These are phyloP conservation scores for Nymphalis polychloros DNA, from an alignment of 2,888 invertebrate species.

Conservation along the genomic window DNA sequence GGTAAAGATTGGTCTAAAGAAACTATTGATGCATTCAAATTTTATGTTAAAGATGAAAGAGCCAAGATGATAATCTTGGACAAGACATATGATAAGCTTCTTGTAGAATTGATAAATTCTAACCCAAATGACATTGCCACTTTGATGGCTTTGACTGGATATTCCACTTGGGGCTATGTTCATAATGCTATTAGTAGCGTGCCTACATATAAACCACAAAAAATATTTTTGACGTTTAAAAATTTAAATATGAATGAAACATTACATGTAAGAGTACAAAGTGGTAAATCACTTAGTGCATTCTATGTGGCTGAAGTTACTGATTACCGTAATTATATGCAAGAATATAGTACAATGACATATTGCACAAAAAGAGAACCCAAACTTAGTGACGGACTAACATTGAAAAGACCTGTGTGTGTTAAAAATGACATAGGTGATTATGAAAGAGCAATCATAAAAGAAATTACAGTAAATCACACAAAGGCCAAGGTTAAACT, in stretches of 20 bases:
- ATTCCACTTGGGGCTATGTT: conserved; percentile 41
- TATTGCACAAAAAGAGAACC: conserved; percentile 35
- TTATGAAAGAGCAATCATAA: conserved; percentile 44
- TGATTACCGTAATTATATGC: conserved; percentile 41
- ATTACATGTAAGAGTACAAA: conserved; percentile 42
- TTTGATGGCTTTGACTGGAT: conserved; percentile 45
- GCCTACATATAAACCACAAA: conserved; percentile 12
- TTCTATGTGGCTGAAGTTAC: conserved; percentile 45
- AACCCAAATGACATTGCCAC: conserved; percentile 49
- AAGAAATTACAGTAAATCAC: conserved; percentile 27
- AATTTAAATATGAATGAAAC: conserved; percentile 37
- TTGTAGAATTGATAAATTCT: conserved; percentile 44
- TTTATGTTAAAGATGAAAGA: conserved; percentile 44
- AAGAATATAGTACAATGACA: conserved; percentile 39
- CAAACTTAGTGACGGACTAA: conserved; percentile 33
- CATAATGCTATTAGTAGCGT: conserved; percentile 24
- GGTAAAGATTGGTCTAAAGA: conserved; percentile 35
- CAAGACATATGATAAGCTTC: conserved; percentile 36
- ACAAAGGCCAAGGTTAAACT: conserved; percentile 38
- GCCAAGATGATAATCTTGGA: conserved; percentile 42
- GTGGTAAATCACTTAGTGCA: conserved; percentile 37
- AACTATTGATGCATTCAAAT: conserved; percentile 45
- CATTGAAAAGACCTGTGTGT: conserved; percentile 36
- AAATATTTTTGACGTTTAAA: conserved; percentile 36
- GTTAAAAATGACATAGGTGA: conserved; percentile 31